phyloP scores from a whole-genome alignment of 2,113 vertebrate species.

The Gavialis gangeticus region DNA sequence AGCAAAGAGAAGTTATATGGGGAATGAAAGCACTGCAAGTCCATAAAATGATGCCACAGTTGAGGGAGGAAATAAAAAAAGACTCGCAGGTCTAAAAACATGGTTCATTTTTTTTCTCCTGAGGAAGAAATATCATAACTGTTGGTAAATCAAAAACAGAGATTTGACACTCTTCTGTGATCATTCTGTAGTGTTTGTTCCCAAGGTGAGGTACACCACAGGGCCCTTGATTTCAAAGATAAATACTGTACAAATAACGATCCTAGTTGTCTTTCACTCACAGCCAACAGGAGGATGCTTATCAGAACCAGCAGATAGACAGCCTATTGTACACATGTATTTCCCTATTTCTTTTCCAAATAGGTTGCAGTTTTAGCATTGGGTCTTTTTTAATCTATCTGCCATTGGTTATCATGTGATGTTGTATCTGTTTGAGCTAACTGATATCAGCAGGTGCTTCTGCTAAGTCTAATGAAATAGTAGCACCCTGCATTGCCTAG shows the following conservation, averaged over 20 bases:
- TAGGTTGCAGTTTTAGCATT: conserved; percentile 64
- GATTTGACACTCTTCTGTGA: conserved; percentile 75
- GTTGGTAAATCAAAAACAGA: conserved; percentile 77
- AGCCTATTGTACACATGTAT: conserved; percentile 81
- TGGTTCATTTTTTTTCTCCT: conserved; percentile 61
- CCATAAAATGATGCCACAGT: conserved; percentile 56
- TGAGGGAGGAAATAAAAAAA: conserved; percentile 45
- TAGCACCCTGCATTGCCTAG: conserved; percentile 20
- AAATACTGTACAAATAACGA: conserved; percentile 87
- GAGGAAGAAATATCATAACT: conserved; percentile 72
- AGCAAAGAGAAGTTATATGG: conserved; percentile 19
- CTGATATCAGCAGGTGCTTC: conserved; percentile 67
- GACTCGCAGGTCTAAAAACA: conserved; percentile 39
- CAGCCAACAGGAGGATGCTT: conserved; percentile 89
- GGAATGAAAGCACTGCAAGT: conserved; percentile 47
- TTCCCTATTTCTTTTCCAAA: conserved; percentile 84
- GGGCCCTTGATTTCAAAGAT: conserved; percentile 90
- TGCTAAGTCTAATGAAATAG: conserved; percentile 58
- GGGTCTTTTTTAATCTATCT: conserved; percentile 30
- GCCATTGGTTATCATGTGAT: conserved; percentile 42
- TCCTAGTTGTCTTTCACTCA: conserved; percentile 86
- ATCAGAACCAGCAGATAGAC: conserved; percentile 85
- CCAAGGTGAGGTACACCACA: conserved; percentile 80
- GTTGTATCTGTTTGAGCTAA: conserved; percentile 33
- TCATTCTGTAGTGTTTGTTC: conserved; percentile 76